Conservation (phyloP, 1,140 invertebrate genomes). For the Drosophila pruinosa region DNA sequence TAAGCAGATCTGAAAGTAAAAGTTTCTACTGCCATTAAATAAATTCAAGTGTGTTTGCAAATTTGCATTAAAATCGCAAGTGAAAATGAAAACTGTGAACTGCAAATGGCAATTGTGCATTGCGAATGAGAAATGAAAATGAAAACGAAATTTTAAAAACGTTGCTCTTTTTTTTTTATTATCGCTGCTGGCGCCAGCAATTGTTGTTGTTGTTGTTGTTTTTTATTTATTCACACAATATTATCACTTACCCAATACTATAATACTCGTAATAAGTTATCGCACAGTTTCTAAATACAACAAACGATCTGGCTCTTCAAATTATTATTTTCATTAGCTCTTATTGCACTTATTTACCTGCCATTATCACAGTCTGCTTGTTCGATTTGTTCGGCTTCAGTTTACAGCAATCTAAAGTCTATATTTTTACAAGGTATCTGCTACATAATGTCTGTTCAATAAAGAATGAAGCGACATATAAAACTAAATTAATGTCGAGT, state of each 20-base stretch:
- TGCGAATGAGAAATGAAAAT: conserved; percentile 39
- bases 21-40: conserved; percentile 62
- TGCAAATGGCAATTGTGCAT: conserved; percentile 11
- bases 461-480: too few relatives aligned
- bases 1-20: conserved; percentile 71
- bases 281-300: too few relatives aligned
- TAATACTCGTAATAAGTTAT: too few relatives aligned
- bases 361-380: too few relatives aligned
- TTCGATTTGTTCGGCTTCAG: neutral
- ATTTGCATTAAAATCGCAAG: conserved; percentile 76
- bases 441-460: too few relatives aligned
- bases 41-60: conserved; percentile 29
- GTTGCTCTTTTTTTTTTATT: conserved; percentile 7
- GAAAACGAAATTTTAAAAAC: conserved; percentile 11
- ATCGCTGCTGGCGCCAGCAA: neutral
- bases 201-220: neutral
- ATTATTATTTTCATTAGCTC: conserved; percentile 11
- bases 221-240: neutral
- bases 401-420: neutral
- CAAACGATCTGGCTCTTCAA: too few relatives aligned
- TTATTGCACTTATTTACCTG: neutral
- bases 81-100: conserved; percentile 57
- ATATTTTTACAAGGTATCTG: neutral
- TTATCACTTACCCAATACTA: too few relatives aligned
- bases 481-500: too few relatives aligned